Percentiles rank a stretch among this genome's conserved stretches.
These are phyloP conservation scores for Origma solitaria DNA, from an alignment of 2,113 vertebrate species.

Conservation along the genomic window DNA sequence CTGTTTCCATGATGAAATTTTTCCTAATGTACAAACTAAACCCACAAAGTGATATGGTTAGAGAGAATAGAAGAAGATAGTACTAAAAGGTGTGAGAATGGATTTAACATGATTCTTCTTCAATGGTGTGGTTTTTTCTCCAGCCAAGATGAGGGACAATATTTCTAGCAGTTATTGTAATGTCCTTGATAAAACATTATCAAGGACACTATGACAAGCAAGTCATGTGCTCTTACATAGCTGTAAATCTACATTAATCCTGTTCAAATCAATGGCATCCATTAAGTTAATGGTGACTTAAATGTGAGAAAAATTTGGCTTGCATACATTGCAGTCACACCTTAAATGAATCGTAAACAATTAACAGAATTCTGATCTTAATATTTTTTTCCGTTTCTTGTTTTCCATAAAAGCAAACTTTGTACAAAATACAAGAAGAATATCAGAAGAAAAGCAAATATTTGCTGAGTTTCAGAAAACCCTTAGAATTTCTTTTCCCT, in stretches of 20 bases:
- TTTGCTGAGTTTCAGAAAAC: not conserved
- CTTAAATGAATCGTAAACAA: not conserved
- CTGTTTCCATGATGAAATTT: not conserved
- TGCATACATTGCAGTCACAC: not conserved
- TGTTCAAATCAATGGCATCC: not conserved
- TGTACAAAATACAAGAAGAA: not conserved
- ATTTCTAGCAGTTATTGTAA: not conserved
- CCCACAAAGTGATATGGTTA: not conserved
- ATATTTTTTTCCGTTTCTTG: not conserved
- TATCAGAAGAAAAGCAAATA: not conserved
- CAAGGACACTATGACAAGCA: not conserved
- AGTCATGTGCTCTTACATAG: not conserved
- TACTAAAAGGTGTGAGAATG: not conserved
- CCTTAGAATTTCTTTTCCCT: not conserved
- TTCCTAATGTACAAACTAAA: not conserved
- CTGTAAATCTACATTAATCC: not conserved
- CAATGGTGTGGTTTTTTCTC: rapidly evolving
- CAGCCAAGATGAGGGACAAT: not conserved
- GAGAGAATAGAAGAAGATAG: not conserved
- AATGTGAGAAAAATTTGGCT: not conserved
- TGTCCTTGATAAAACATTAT: not conserved
- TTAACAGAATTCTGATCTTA: not conserved
- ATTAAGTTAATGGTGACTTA: not conserved
- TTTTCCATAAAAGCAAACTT: not conserved
- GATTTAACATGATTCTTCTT: not conserved